These are phyloP conservation scores for Chrysaora quinquecirrha DNA, from an alignment of 30 jellyfish, hydroid and myxozoan genomes.

Conservation along the genomic window DNA sequence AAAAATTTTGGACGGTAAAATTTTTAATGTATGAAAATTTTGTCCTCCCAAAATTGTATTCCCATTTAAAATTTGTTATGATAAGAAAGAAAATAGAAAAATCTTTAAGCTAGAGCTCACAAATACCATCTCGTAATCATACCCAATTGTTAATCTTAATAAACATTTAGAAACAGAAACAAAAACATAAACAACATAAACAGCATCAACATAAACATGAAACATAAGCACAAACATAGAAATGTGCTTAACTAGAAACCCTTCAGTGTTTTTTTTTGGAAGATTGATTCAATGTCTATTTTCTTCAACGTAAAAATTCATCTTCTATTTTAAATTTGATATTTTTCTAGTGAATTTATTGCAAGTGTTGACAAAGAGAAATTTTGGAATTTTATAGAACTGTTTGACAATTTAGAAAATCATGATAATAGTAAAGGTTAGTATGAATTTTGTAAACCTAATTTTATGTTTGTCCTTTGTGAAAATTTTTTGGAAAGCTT, in stretches of 20 bases:
- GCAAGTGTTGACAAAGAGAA: conserved; percentile 65
- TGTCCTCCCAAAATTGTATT: background rate
- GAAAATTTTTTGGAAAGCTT: background rate
- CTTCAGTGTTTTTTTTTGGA: no score
- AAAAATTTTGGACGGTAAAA: background rate
- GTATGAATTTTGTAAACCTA: background rate
- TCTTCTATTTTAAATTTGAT: no score
- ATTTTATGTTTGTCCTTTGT: background rate
- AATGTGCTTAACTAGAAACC: no score
- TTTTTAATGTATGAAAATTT: no score
- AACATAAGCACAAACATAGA: no score
- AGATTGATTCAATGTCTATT: no score
- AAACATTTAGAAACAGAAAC: no score
- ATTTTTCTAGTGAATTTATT: conserved; percentile 76
- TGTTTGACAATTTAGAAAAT: conserved; percentile 11
- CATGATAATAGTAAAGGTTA: conserved; percentile 59
- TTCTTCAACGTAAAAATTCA: no score
- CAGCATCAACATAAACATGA: no score
- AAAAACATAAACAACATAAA: no score
- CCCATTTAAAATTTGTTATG: background rate
- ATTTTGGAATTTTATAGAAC: conserved; percentile 84
- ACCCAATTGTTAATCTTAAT: no score
- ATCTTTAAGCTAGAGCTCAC: background rate
- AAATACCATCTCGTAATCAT: no score
- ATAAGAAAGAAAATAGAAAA: background rate